Evolutionary conservation across 2,797 vertebrate genomes (phyloP).

Genomic region (Luscinia megarhynchos): DNA sequence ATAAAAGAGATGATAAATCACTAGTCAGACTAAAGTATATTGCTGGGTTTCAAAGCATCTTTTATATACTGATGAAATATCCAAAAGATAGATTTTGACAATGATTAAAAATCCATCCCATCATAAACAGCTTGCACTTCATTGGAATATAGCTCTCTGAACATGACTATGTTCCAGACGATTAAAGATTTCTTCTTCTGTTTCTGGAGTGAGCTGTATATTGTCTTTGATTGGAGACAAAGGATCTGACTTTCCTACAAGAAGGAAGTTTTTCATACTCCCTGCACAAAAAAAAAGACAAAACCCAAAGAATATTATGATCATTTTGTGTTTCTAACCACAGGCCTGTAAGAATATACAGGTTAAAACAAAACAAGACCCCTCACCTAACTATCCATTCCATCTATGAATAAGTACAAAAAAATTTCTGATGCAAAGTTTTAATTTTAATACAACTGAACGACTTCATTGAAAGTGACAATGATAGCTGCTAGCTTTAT

Average conservation of each 20-base stretch:
- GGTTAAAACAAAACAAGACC: background rate
- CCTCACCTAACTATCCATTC: background rate
- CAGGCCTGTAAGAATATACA: background rate
- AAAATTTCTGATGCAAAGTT: background rate
- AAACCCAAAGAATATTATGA: background rate
- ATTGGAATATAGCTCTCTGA: slow-evolving; percentile 79
- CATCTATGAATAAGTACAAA: background rate
- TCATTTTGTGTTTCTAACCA: background rate
- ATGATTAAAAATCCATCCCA: slow-evolving; percentile 1
- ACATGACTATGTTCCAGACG: slow-evolving; percentile 46
- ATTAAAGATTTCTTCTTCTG: slow-evolving; percentile 74
- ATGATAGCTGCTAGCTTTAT: background rate
- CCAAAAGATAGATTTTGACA: background rate
- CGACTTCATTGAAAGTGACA: background rate
- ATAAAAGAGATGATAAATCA: slow-evolving; percentile 9
- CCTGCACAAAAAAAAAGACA: slow-evolving; percentile 74
- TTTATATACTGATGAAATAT: background rate
- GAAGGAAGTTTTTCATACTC: slow-evolving; percentile 79
- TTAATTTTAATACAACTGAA: background rate
- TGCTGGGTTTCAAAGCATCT: slow-evolving; percentile 41
- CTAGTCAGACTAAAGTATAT: background rate
- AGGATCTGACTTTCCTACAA: slow-evolving; percentile 79
- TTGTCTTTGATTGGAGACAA: slow-evolving; percentile 87
- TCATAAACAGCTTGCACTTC: background rate
- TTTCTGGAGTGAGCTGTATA: slow-evolving; percentile 76